Conservation (phyloP, 2,113 vertebrate species). For the Sinocyclocheilus anshuiensis region DNA sequence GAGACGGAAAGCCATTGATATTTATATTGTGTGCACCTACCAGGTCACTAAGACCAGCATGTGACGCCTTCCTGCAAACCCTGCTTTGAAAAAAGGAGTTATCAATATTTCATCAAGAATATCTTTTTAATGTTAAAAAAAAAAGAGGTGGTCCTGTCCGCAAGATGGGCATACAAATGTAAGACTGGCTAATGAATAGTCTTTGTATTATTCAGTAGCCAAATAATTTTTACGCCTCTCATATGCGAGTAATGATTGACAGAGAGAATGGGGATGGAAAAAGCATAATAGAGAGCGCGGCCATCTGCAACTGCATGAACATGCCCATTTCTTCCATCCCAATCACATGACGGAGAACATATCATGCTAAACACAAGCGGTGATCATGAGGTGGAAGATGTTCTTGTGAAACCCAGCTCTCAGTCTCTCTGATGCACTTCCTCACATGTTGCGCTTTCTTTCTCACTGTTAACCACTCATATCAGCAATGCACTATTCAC, state of each 20-base stretch:
- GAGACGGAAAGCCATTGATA: constrained; percentile 56
- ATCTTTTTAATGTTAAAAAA: constrained; percentile 25
- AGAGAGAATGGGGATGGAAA: constrained; percentile 34
- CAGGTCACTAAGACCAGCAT: constrained; percentile 35
- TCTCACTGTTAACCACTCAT: background rate
- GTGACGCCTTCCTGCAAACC: constrained; percentile 35
- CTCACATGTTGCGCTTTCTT: background rate
- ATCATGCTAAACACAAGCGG: background rate
- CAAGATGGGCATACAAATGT: background rate
- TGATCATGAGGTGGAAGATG: background rate
- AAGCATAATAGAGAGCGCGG: constrained; percentile 26
- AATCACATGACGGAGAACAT: constrained; percentile 22
- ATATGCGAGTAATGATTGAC: constrained; percentile 42
- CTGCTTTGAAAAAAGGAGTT: constrained; percentile 14
- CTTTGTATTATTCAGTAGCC: constrained; percentile 53
- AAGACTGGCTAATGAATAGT: constrained; percentile 46
- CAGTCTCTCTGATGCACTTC: background rate
- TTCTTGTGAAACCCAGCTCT: constrained; percentile 17
- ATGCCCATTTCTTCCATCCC: constrained; percentile 6
- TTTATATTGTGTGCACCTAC: constrained; percentile 54
- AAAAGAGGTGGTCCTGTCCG: background rate
- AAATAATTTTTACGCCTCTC: constrained; percentile 32
- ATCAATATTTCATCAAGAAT: constrained; percentile 60
- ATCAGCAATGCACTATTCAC: background rate
- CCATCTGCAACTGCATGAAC: constrained; percentile 13